Percentiles rank a stretch among this genome's conserved stretches.
phyloP scores from a whole-genome alignment of 2,888 invertebrate species.

The Hylaea fasciaria region DNA sequence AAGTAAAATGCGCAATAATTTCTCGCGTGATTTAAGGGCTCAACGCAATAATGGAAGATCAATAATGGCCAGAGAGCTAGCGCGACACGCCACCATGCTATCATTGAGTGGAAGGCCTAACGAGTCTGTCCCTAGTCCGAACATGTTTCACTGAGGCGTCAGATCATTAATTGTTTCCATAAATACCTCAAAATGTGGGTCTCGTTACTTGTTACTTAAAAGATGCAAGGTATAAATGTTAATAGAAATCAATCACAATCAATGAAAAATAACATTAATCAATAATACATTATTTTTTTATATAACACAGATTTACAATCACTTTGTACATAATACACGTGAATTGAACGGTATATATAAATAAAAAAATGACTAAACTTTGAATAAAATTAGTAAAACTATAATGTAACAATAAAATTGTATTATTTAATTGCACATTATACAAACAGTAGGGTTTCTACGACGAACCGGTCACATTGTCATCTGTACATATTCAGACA shows the following conservation, averaged over 20 bases:
- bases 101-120: background rate
- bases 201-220: slow-evolving; percentile 32
- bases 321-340: slow-evolving; percentile 46
- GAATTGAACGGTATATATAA: slow-evolving; percentile 44
- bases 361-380: slow-evolving; percentile 42
- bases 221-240: slow-evolving; percentile 55
- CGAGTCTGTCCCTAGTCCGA: background rate
- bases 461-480: too few relatives aligned
- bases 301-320: slow-evolving; percentile 45
- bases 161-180: slow-evolving; percentile 2
- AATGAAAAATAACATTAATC: slow-evolving; percentile 47
- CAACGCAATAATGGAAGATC: too few relatives aligned
- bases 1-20: background rate
- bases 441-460: slow-evolving; percentile 10
- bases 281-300: slow-evolving; percentile 45
- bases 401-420: slow-evolving; percentile 36
- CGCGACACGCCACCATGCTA: background rate
- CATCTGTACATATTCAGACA: too few relatives aligned
- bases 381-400: slow-evolving; percentile 42
- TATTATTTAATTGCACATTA: slow-evolving; percentile 11
- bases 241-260: slow-evolving; percentile 49
- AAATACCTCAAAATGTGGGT: slow-evolving; percentile 1
- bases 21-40: background rate
- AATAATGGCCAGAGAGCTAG: too few relatives aligned
- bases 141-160: background rate